phyloP scores from a whole-genome alignment of 2,888 invertebrate species.

The Perizoma affinitatum region DNA sequence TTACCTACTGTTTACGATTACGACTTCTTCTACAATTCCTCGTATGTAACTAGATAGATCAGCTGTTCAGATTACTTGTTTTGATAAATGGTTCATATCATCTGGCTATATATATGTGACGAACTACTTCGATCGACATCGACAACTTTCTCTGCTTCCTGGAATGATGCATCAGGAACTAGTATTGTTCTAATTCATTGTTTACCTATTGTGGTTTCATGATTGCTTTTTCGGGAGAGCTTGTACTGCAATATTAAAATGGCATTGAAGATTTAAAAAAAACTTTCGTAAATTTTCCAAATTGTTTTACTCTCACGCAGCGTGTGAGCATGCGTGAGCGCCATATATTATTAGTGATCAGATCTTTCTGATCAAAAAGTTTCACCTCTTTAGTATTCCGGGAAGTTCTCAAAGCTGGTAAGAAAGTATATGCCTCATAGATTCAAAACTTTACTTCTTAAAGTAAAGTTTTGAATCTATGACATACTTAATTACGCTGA shows the following conservation, averaged over 20 bases:
- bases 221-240: background rate
- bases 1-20: conserved; percentile 27
- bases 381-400: conserved; percentile 75
- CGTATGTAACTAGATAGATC: conserved; percentile 24
- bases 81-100: conserved; percentile 33
- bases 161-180: conserved; percentile 29
- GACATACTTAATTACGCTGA: conserved; percentile 25
- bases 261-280: conserved; percentile 8
- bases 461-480: too few relatives aligned
- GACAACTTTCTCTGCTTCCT: conserved; percentile 36
- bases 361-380: conserved; percentile 47
- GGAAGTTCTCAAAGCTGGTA: conserved; percentile 42
- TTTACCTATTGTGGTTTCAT: conserved; percentile 7
- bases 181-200: conserved; percentile 23
- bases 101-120: conserved; percentile 34
- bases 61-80: conserved; percentile 21
- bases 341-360: conserved; percentile 57
- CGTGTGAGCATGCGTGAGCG: conserved; percentile 24
- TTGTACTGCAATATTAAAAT: conserved; percentile 7
- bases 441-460: conserved; percentile 35
- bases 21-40: conserved; percentile 22
- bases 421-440: conserved; percentile 62
- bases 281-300: conserved; percentile 17
- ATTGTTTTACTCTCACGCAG: conserved; percentile 17
- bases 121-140: conserved; percentile 40